A percentile compares a stretch with the other conserved stretches of the same genome.
Evolutionary conservation across 1,140 invertebrate species (phyloP).

Genomic region (Drosophila arawakana): DNA sequence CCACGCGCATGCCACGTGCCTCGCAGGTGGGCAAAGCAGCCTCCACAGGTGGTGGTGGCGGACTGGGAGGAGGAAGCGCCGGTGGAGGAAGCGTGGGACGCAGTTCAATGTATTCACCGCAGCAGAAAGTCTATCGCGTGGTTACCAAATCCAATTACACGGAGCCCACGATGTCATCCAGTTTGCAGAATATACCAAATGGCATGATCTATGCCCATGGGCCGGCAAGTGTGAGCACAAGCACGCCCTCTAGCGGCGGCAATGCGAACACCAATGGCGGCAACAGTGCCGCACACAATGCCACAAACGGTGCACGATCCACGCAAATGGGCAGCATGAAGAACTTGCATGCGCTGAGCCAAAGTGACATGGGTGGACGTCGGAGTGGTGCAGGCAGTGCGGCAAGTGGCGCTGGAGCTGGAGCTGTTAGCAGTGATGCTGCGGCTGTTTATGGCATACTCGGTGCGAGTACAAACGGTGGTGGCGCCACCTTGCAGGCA

Average conservation of each 20-base stretch:
- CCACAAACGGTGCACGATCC: slow-evolving; percentile 49
- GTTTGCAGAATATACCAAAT: slow-evolving; percentile 84
- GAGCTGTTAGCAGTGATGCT: slow-evolving; percentile 35
- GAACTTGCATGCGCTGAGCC: slow-evolving; percentile 74
- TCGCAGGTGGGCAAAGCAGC: slow-evolving; percentile 69
- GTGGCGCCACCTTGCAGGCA: slow-evolving; percentile 52
- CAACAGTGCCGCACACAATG: slow-evolving; percentile 38
- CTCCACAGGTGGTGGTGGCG: slow-evolving; percentile 58
- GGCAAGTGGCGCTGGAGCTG: slow-evolving; percentile 1
- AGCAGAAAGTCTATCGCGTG: slow-evolving; percentile 76
- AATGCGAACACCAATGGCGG: slow-evolving; percentile 49
- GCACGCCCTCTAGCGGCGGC: slow-evolving; percentile 42
- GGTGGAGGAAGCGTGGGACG: slow-evolving; percentile 49
- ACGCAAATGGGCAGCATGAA: slow-evolving; percentile 75
- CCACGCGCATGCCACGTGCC: slow-evolving; percentile 74
- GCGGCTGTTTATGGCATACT: slow-evolving; percentile 67
- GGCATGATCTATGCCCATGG: slow-evolving; percentile 73
- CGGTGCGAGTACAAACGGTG: slow-evolving; percentile 20
- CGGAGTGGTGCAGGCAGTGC: slow-evolving; percentile 13
- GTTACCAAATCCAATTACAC: slow-evolving; percentile 77
- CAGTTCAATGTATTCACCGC: slow-evolving; percentile 72
- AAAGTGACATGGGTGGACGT: slow-evolving; percentile 63
- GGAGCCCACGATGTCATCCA: slow-evolving; percentile 79
- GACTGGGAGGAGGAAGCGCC: slow-evolving; percentile 27
- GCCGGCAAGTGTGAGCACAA: slow-evolving; percentile 47